phyloP scores from a whole-genome alignment of 2,113 vertebrate genomes.

The Eptesicus fuscus region DNA sequence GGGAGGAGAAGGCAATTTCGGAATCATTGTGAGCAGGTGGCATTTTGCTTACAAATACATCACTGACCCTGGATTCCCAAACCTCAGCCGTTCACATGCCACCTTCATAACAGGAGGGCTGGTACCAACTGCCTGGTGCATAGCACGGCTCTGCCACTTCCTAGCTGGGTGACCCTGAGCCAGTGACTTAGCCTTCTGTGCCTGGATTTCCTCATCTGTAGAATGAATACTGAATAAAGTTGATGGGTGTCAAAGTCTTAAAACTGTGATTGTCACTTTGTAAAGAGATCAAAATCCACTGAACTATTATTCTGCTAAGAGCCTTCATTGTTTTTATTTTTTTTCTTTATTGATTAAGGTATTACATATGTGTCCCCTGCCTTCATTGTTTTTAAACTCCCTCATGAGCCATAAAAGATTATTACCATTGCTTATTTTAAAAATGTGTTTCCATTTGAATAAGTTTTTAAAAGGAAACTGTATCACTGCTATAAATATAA shows the following conservation, averaged over 20 bases:
- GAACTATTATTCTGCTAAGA: background rate
- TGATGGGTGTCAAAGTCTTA: background rate
- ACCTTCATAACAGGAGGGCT: no score
- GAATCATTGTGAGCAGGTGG: background rate
- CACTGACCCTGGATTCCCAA: background rate
- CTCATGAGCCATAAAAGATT: background rate
- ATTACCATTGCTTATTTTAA: background rate
- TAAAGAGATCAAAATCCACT: background rate
- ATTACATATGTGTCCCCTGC: no score
- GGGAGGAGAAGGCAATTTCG: background rate
- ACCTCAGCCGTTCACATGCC: fast-evolving
- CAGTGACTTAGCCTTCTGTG: background rate
- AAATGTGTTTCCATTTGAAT: background rate
- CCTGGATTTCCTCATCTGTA: background rate
- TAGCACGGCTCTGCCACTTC: background rate
- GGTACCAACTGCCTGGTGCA: no score
- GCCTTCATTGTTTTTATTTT: background rate
- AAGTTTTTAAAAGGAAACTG: background rate
- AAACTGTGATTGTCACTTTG: background rate
- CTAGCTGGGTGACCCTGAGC: background rate
- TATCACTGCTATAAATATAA: background rate
- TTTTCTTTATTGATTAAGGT: no score
- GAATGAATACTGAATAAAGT: fast-evolving
- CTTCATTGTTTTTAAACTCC: background rate
- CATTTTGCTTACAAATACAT: fast-evolving